Evolutionary conservation across 2,797 vertebrate species (phyloP).

Genomic region (Eulemur albifrons): DNA sequence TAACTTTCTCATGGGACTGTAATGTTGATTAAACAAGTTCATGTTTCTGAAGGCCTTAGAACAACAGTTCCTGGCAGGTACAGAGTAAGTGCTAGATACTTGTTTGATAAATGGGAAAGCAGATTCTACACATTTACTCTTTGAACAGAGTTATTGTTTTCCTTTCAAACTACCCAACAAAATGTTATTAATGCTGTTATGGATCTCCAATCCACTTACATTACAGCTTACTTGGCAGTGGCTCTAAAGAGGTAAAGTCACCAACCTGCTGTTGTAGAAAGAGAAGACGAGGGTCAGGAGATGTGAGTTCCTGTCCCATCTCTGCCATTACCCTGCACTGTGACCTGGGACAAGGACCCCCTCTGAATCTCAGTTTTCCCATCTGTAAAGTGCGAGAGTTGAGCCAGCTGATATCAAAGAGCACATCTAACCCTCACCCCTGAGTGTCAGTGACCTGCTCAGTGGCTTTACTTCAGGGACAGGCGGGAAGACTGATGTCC

Average conservation of each 20-base stretch:
- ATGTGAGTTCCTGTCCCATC: not conserved
- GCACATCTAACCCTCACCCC: not conserved
- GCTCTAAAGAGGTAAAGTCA: not conserved
- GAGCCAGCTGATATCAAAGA: not conserved
- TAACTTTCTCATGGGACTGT: not conserved
- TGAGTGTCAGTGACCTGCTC: not conserved
- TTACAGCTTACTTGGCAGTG: not conserved
- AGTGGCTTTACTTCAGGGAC: not conserved
- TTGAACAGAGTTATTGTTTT: not conserved
- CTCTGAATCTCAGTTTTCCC: not conserved
- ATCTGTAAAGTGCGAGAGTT: not conserved
- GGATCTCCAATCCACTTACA: not conserved
- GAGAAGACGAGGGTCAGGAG: not conserved
- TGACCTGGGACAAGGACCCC: not conserved
- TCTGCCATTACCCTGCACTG: not conserved
- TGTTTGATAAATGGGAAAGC: not conserved
- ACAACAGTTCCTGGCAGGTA: not conserved
- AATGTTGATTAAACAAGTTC: not conserved
- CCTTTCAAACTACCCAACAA: not conserved
- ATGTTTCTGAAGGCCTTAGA: not conserved
- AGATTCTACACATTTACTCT: not conserved
- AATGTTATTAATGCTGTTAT: not conserved
- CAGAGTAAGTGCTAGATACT: not conserved
- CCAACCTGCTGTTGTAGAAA: not conserved
- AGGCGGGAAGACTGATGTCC: not conserved